Conservation (phyloP, 2,113 vertebrate genomes). For the Felis catus region DNA sequence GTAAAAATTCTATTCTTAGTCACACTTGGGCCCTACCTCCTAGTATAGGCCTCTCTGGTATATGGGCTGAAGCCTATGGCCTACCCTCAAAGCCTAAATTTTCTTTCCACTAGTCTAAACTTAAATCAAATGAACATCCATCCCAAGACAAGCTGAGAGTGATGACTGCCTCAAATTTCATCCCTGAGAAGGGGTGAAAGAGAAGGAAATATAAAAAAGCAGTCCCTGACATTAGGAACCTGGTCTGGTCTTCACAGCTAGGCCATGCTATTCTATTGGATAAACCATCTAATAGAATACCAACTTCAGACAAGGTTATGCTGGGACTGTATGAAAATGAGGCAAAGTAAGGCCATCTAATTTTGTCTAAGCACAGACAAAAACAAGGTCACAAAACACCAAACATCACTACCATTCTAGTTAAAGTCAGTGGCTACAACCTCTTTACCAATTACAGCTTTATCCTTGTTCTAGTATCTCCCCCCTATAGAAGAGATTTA, state of each 20-base stretch:
- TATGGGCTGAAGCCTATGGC: neutral
- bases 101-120: neutral
- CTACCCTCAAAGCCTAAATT: neutral
- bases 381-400: neutral
- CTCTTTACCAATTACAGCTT: neutral
- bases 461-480: conserved; percentile 17
- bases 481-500: neutral
- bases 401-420: neutral
- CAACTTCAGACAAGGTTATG: neutral
- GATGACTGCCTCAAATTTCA: neutral
- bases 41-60: neutral
- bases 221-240: neutral
- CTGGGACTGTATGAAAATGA: neutral
- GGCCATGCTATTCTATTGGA: neutral
- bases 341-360: neutral
- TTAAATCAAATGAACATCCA: neutral
- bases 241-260: neutral
- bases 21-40: neutral
- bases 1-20: neutral
- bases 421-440: neutral
- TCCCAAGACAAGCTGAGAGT: neutral
- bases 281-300: conserved; percentile 12
- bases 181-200: neutral
- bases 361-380: conserved; percentile 13
- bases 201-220: conserved; percentile 5